Base-by-base conservation (phyloP, 2,888 invertebrate species). In the Nemotelus nigrinus region DNA sequence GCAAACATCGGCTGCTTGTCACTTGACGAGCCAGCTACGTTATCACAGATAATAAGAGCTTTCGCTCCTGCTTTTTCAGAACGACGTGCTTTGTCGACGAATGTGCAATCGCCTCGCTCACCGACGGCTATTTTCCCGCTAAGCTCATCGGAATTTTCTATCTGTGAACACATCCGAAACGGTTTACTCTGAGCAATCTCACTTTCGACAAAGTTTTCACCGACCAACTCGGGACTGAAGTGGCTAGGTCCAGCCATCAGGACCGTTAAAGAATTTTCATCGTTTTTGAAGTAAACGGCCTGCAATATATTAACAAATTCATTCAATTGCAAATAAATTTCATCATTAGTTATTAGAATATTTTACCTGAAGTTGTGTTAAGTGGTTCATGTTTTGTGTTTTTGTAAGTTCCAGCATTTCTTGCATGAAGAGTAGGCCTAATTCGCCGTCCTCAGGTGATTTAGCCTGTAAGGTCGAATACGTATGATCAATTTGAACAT, bases 371-470 rank as follows among this genome's bases (percentile, higher is more conserved):
- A 87, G 81, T 79, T 87, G 85, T 5, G 86, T 84, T 75, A 87
- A 79, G 78, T 86, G 85, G 82, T 86, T 86, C 78, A 86, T 81
- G 78, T 82, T 84, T 83, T 94, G 91, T 79, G 93, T 87, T 82
- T 94, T 94, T 74, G 96, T 95, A 81, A 97, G 88, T 84, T 96
- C 95, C 1, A 96, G 91, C 96, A 99, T 97, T 88, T 99, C 98
- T 84, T 96, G 95, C 97, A 99, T 98, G 85, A 99, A 98, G 10
- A 94, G 89, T 53, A 97, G 88, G 0, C 99, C 98, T 88, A 97
- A 95, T 82, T 96, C 95, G 0, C 96, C 98, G 84, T 96, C 95
- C 82, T 93, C 92, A 0, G 93, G 89, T 7, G 94, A 93, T 84
- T 93, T 92, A 2, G 98, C 98, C 96, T 97, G 68, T n/a, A 76